These are phyloP conservation scores for Cerastis rubricosa DNA, from an alignment of 2,888 invertebrate genomes.

Conservation along the genomic window DNA sequence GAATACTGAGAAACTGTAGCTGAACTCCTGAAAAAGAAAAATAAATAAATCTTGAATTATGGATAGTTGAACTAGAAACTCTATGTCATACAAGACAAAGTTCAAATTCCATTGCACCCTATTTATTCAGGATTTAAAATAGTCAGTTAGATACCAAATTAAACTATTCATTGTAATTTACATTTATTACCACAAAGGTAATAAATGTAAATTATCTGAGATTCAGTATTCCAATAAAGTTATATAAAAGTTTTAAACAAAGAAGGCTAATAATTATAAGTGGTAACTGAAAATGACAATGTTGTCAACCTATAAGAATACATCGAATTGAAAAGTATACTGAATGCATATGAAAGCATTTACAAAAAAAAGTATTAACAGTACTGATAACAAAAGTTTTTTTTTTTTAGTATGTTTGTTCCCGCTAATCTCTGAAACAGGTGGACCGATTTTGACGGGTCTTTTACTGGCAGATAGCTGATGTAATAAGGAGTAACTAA, in stretches of 20 bases:
- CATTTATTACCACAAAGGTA: too few relatives aligned
- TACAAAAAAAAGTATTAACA: too few relatives aligned
- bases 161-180: too few relatives aligned
- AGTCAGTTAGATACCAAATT: not conserved
- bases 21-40: constrained; percentile 86
- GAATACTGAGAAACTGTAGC: constrained; percentile 91
- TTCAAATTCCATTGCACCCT: not conserved
- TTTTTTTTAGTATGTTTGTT: too few relatives aligned
- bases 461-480: too few relatives aligned
- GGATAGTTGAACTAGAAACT: not conserved
- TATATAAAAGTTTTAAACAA: not conserved
- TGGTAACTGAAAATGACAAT: not conserved
- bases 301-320: too few relatives aligned
- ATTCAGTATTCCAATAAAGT: not conserved
- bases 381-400: too few relatives aligned
- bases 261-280: not conserved
- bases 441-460: too few relatives aligned
- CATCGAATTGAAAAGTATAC: too few relatives aligned
- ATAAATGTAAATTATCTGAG: not conserved
- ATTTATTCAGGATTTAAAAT: not conserved
- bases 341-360: too few relatives aligned
- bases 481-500: too few relatives aligned
- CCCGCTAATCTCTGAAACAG: too few relatives aligned
- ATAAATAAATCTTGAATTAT: not conserved
- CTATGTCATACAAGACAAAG: not conserved